These are phyloP conservation scores for Ceyx erithaca DNA, from an alignment of 2,797 vertebrate species.

Conservation along the genomic window DNA sequence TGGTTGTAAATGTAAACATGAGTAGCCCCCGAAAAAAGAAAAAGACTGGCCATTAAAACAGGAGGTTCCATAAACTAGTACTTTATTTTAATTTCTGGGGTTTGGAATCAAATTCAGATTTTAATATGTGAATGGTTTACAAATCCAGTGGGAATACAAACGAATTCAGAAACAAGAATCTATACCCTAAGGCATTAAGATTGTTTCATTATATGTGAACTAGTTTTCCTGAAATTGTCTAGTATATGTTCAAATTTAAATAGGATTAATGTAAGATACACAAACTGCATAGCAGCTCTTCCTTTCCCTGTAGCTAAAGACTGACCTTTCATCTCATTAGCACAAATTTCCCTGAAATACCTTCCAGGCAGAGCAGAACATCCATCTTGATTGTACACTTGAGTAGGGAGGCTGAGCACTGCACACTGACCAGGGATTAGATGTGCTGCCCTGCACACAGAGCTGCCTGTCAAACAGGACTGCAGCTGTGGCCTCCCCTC, in stretches of 20 bases:
- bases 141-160: background rate
- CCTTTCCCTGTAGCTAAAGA: background rate
- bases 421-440: too few relatives aligned
- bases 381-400: background rate
- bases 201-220: background rate
- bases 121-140: background rate
- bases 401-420: background rate
- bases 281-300: background rate
- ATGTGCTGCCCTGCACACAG: too few relatives aligned
- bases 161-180: background rate
- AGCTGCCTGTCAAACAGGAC: too few relatives aligned
- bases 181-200: background rate
- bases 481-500: too few relatives aligned
- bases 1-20: background rate
- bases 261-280: background rate
- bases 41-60: background rate
- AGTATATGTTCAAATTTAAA: background rate
- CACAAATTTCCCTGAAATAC: background rate
- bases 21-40: background rate
- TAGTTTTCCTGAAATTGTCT: background rate
- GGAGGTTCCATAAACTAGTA: background rate
- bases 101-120: constrained; percentile 22
- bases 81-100: background rate
- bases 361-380: background rate
- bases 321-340: background rate